Percentiles rank a stretch among this genome's conserved stretches.
Conservation (phyloP, 2,888 invertebrate species). For the Boloria euphrosyne region DNA sequence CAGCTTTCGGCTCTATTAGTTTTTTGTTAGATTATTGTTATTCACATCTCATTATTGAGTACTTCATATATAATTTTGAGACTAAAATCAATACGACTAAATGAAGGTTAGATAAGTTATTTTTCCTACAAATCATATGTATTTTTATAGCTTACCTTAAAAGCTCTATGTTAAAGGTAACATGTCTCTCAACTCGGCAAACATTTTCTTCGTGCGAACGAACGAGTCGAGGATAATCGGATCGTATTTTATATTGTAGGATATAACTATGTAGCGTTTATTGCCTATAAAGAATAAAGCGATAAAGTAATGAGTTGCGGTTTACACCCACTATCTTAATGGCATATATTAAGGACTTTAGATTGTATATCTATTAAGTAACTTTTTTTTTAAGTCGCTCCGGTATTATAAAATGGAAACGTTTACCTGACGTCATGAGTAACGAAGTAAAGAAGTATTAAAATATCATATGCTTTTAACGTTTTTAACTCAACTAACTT, state of each 20-base stretch:
- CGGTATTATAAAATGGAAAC: not conserved
- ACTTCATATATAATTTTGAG: too few species aligned
- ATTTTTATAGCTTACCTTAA: not conserved
- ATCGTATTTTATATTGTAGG: constrained; percentile 20
- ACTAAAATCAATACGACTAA: too few species aligned
- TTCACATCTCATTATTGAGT: too few species aligned
- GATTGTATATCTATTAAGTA: constrained; percentile 3
- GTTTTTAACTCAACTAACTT: too few species aligned
- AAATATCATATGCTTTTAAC: too few species aligned
- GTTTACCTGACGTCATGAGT: too few species aligned
- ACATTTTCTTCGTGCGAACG: not conserved
- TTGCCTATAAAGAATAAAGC: constrained; percentile 30
- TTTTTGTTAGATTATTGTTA: too few species aligned
- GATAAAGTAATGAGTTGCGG: constrained; percentile 29
- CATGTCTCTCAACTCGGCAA: not conserved
- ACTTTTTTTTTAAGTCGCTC: not conserved
- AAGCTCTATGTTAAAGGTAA: not conserved
- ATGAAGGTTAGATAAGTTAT: too few species aligned
- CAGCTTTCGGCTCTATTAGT: too few species aligned
- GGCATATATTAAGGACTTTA: constrained; percentile 17
- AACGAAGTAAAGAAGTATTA: too few species aligned
- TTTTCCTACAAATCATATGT: too few species aligned
- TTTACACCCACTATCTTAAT: constrained; percentile 30
- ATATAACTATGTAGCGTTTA: constrained; percentile 24
- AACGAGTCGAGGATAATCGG: not conserved